Percentiles rank a stretch among this genome's conserved stretches.
phyloP scores from a whole-genome alignment of 1,140 invertebrate genomes.

The Plutomurus gul region DNA sequence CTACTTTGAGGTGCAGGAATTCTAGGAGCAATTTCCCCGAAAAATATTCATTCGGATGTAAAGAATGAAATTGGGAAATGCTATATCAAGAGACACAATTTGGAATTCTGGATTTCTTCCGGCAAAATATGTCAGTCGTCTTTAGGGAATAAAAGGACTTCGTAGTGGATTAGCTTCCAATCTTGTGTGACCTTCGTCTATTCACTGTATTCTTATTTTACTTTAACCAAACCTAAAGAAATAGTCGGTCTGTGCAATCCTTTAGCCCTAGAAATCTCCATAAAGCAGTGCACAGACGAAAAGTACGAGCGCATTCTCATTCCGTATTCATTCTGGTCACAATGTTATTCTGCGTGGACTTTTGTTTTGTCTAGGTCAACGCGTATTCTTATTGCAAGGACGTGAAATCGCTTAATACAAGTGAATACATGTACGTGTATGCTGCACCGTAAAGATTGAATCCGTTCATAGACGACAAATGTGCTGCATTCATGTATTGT shows the following conservation, averaged over 20 bases:
- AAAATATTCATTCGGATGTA: no score
- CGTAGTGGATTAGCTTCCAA: slow-evolving; percentile 19
- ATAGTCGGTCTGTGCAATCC: not conserved
- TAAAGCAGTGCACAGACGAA: not conserved
- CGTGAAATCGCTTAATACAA: slow-evolving; percentile 3
- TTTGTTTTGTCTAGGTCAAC: not conserved
- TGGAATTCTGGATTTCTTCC: not conserved
- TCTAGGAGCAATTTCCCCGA: no score
- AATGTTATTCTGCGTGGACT: not conserved
- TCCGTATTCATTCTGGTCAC: slow-evolving; percentile 9
- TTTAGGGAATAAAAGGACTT: not conserved
- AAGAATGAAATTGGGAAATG: no score
- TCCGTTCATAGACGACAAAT: no score
- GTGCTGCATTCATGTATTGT: not conserved
- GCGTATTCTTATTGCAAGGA: not conserved
- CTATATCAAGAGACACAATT: no score
- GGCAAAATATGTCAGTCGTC: not conserved
- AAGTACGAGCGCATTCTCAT: no score
- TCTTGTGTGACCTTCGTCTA: slow-evolving; percentile 1
- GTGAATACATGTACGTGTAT: no score
- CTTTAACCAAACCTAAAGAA: not conserved
- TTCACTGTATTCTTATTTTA: not conserved
- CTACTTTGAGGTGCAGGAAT: no score
- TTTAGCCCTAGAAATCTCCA: not conserved
- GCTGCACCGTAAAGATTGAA: no score